Evolutionary conservation across 1,140 invertebrate species (phyloP), one percentile per base, ranked within the genome.

Genomic region (Macrosteles quadrilineatus): DNA sequence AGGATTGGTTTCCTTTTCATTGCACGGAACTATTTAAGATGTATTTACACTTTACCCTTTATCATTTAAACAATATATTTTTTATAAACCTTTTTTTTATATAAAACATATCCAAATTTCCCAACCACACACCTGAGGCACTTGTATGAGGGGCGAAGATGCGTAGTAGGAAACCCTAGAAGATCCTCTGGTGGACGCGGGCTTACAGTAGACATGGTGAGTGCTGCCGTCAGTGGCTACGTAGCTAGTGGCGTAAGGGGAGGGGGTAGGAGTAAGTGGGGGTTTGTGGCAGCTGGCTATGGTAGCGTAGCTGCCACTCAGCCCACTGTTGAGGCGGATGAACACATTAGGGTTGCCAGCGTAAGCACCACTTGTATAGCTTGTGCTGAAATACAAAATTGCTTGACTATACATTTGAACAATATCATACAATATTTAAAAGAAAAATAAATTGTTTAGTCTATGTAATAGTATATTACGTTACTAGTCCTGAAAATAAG

Each of bases 291-390:
- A 84, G 80, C 90, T 91, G 47, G 90, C 90, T 70, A 92, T 92
- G 45, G 90, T 92, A 17, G 90, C 90, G 75, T 92, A 92, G 75
- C 90, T 91, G 70, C 90, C 90, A 64, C 88, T 91, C 88, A 91
- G 68, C 87, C 87, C 71, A 88, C 82, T 45, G 83, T 86, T 70
- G 86, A 80, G 1, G 0, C 75, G 55, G 12, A 75, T 72, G 63
- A 76, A 73, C 78, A 70, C 82, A 67, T 89, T 89, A 70, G 87
- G 87, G 77, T 88, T 87, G 75, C 86, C 88, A 65, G 87, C 87
- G 76, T 89, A 90, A 19, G 87, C 86, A 21, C 87, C 86, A 50
- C 86, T 87, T 14, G 87, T 89, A 77, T 89, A 89, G 71, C 87
- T 89, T 1, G 86, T 87, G 72, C 43, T 72, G 40, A 2, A 72